These are phyloP conservation scores for Charadrius vociferus DNA, from an alignment of 2,113 vertebrate genomes.

Conservation along the genomic window DNA sequence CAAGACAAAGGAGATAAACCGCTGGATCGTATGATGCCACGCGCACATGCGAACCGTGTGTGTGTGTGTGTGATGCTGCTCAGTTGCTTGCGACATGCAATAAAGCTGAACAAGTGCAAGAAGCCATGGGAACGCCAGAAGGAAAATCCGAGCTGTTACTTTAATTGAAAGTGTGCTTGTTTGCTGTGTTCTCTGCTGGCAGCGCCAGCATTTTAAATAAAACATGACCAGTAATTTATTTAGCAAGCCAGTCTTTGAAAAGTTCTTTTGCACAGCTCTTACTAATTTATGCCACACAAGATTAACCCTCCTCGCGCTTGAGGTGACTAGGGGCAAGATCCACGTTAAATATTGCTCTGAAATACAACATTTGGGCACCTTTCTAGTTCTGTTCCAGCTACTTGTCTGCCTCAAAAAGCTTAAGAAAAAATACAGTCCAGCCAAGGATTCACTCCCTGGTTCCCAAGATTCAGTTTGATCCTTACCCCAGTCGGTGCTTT, in stretches of 20 bases:
- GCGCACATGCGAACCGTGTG: fast-evolving
- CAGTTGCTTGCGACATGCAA: fast-evolving
- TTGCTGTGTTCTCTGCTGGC: constrained; percentile 45
- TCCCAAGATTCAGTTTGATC: background rate
- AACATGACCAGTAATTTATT: constrained; percentile 79
- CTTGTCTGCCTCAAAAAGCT: background rate
- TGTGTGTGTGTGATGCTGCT: fast-evolving
- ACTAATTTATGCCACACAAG: background rate
- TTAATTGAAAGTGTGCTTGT: constrained; percentile 47
- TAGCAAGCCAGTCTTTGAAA: constrained; percentile 67
- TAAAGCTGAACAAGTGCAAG: background rate
- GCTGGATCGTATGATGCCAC: fast-evolving
- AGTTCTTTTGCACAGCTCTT: constrained; percentile 22
- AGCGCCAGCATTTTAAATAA: constrained; percentile 65
- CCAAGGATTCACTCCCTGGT: background rate
- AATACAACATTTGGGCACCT: background rate
- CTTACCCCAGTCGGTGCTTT: background rate
- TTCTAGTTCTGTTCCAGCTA: background rate
- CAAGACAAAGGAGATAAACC: background rate
- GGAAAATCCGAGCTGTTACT: constrained; percentile 34
- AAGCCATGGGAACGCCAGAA: background rate
- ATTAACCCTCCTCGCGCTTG: constrained; percentile 24
- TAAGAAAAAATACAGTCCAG: background rate
- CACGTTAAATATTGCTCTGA: background rate
- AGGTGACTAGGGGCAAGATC: background rate